Evolutionary conservation across 2,888 invertebrate genomes (phyloP).

Genomic region (Cephus pygmeus): DNA sequence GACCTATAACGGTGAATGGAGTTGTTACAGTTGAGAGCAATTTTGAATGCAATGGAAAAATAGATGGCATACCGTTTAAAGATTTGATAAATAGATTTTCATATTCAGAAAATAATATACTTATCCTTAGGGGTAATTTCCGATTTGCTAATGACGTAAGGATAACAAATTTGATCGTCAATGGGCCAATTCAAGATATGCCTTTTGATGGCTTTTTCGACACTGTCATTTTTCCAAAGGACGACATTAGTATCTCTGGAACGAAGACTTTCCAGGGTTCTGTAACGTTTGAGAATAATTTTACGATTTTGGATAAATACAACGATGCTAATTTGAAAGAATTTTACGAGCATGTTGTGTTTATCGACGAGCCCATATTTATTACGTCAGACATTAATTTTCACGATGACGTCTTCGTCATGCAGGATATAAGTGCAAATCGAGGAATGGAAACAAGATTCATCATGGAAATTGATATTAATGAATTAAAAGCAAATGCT

Average conservation of each 20-base stretch:
- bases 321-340: conserved; percentile 42
- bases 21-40: conserved; percentile 30
- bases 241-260: conserved; percentile 37
- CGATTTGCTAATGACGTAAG: conserved; percentile 24
- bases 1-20: conserved; percentile 46
- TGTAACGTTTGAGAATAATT: conserved; percentile 33
- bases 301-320: conserved; percentile 37
- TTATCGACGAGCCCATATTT: conserved; percentile 35
- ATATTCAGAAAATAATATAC: conserved; percentile 29
- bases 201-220: conserved; percentile 36
- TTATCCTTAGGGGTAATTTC: conserved; percentile 32
- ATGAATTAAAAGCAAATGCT: conserved; percentile 36
- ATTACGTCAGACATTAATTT: conserved; percentile 40
- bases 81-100: conserved; percentile 31
- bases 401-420: conserved; percentile 32
- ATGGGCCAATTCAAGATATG: conserved; percentile 32
- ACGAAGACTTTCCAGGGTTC: conserved; percentile 38
- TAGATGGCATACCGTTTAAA: conserved; percentile 32
- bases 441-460: conserved; percentile 31
- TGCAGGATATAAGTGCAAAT: conserved; percentile 34
- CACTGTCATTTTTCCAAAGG: conserved; percentile 32
- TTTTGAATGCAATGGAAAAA: conserved; percentile 40
- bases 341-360: conserved; percentile 44
- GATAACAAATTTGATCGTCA: conserved; percentile 33
- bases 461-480: conserved; percentile 41